Evolutionary conservation across 2,113 vertebrate genomes (phyloP).

Genomic region (Muscicapa adusta): DNA sequence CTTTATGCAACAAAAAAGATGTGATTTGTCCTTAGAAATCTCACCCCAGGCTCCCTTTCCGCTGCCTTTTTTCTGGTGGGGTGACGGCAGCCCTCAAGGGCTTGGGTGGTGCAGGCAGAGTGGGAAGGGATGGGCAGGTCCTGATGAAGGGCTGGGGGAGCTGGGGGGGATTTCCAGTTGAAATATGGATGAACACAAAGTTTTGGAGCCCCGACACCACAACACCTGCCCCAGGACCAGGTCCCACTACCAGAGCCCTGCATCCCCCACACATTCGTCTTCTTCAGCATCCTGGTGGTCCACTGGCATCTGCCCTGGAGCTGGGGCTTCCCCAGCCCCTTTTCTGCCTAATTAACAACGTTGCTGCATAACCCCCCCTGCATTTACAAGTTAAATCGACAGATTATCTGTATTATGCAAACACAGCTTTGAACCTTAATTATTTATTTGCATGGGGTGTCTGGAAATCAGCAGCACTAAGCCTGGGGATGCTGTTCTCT

Average conservation of each 20-base stretch:
- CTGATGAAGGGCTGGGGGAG: not conserved
- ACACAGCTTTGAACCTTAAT: not conserved
- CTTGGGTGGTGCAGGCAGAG: not conserved
- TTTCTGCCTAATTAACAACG: not conserved
- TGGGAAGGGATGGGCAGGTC: not conserved
- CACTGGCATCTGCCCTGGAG: not conserved
- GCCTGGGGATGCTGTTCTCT: not conserved
- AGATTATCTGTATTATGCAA: slow-evolving; percentile 9
- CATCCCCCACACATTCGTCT: accelerated
- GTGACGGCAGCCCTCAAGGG: not conserved
- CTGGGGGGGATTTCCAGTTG: not conserved
- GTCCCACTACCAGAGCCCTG: not conserved
- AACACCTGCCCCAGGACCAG: not conserved
- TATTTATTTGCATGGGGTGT: not conserved
- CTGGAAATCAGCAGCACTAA: not conserved
- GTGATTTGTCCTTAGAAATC: not conserved
- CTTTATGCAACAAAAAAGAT: not conserved
- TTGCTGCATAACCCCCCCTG: not conserved
- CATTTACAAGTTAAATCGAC: slow-evolving; percentile 21
- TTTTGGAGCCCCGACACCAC: not conserved
- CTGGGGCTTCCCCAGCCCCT: not conserved
- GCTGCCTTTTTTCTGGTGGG: not conserved
- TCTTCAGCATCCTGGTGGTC: not conserved
- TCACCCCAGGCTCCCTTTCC: not conserved
- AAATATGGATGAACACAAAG: accelerated